Percentiles rank a stretch among this genome's conserved stretches.
phyloP scores from a whole-genome alignment of 2,113 vertebrate species.

The Ammodytes marinus region DNA sequence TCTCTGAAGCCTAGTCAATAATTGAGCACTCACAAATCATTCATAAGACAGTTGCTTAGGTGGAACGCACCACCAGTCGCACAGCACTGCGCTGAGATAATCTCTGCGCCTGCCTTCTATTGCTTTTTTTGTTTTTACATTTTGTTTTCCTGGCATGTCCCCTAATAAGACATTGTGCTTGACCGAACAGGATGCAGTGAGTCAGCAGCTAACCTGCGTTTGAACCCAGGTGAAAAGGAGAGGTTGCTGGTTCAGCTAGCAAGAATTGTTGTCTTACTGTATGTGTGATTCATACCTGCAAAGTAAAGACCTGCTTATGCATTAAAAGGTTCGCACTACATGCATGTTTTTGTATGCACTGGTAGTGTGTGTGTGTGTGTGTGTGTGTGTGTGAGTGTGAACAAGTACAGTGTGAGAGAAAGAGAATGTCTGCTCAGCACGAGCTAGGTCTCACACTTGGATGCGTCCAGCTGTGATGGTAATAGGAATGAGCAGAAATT shows the following conservation, averaged over 20 bases:
- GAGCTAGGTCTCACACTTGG: constrained; percentile 53
- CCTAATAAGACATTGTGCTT: constrained; percentile 30
- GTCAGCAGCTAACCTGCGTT: constrained; percentile 54
- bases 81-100: constrained; percentile 23
- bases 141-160: constrained; percentile 36
- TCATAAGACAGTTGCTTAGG: constrained; percentile 64
- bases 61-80: constrained; percentile 15
- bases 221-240: constrained; percentile 52
- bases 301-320: background rate
- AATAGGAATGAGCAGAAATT: constrained; percentile 88
- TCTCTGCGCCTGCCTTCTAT: background rate
- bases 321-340: background rate
- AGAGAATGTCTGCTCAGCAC: constrained; percentile 22
- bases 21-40: constrained; percentile 79
- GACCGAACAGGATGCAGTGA: constrained; percentile 37
- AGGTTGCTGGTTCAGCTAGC: constrained; percentile 2
- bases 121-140: background rate
- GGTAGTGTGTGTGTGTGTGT: constrained; percentile 12
- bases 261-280: background rate
- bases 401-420: constrained; percentile 21
- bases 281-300: constrained; percentile 8
- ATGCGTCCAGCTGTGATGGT: constrained; percentile 80
- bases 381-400: background rate
- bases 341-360: background rate
- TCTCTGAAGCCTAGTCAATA: constrained; percentile 73